A percentile compares a stretch with the other conserved stretches of the same genome.
Evolutionary conservation across 1,140 invertebrate genomes (phyloP).

Genomic region (Oscheius sp.): DNA sequence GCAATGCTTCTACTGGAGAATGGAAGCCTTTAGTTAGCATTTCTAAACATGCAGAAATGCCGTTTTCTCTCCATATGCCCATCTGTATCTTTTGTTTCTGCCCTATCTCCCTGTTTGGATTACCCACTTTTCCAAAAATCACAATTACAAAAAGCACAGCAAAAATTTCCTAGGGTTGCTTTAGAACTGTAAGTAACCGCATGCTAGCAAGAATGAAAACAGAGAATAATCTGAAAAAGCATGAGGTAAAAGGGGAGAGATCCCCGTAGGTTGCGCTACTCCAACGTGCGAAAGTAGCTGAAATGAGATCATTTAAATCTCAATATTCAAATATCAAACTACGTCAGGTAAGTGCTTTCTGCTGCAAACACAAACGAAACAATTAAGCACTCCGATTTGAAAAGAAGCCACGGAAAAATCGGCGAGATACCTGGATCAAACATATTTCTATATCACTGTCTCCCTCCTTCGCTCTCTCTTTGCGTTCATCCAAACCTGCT

Average conservation of each 20-base stretch:
- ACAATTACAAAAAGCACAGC: conserved; percentile 17
- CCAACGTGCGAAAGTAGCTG: too few species aligned
- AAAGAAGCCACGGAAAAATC: too few species aligned
- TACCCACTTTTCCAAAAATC: conserved; percentile 15
- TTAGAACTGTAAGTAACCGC: conserved; percentile 15
- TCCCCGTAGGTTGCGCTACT: conserved; percentile 1
- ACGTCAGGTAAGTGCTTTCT: conserved; percentile 21
- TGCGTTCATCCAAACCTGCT: too few species aligned
- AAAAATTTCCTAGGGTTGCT: conserved; percentile 14
- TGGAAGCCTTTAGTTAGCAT: conserved; percentile 40
- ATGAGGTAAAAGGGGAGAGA: conserved; percentile 22
- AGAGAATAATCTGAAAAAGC: conserved; percentile 20
- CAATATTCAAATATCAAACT: neutral
- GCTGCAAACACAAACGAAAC: conserved; percentile 22
- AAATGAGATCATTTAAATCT: conserved; percentile 1
- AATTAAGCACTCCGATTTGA: conserved; percentile 18
- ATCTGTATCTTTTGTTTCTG: conserved; percentile 33
- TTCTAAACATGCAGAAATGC: conserved; percentile 48
- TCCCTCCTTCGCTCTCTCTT: too few species aligned
- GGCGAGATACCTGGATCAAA: too few species aligned
- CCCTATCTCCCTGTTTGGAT: neutral
- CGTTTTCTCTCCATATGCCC: conserved; percentile 46
- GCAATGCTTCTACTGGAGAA: conserved; percentile 37
- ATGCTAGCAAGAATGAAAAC: conserved; percentile 15
- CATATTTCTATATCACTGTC: too few species aligned